Base-by-base conservation (phyloP, 1,140 invertebrate genomes). In the Onthophagus taurus region DNA sequence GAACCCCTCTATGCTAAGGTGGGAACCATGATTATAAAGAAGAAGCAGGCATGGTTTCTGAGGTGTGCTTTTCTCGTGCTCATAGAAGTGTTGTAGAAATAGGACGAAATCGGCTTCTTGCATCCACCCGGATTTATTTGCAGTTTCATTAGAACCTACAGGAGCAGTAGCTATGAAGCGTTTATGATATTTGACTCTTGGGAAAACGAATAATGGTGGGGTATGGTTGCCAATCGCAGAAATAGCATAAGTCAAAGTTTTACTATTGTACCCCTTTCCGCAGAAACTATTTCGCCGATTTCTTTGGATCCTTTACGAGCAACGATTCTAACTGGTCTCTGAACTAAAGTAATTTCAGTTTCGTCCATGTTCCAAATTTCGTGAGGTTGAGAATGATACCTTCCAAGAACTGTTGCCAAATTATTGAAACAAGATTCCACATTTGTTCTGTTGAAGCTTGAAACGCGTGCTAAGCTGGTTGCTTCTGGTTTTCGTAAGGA, bases 211-310 rank as follows among this genome's bases (percentile, higher is more conserved):
- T 37, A 56, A 46, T 2, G 63, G 57, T n/a, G 57, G 55, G 43
- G 65, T 54, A 33, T 49, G 52, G 46, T 49, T 50, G 18, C 59
- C 62, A 7, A 59, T 65, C n/a, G n/a, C n/a, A n/a, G n/a, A n/a
- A n/a, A n/a, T n/a, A n/a, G n/a, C n/a, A n/a, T n/a, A n/a, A n/a
- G n/a, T n/a, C n/a, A n/a, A n/a, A n/a, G n/a, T n/a, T n/a, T n/a
- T n/a, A n/a, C n/a, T n/a, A n/a, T n/a, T n/a, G n/a, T n/a, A n/a
- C n/a, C n/a, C n/a, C n/a, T n/a, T n/a, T n/a, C n/a, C n/a, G n/a
- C n/a, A n/a, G n/a, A n/a, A n/a, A 59, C 56, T 33, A 53, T 44
- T 51, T 60, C 50, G n/a, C 60, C 63, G 2, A 70, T 60, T 51
- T 59, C 52, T 45, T 64, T 69, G 42, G 36, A 21, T 2, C 61